phyloP scores from a whole-genome alignment of 2,113 vertebrate species.

The Oreochromis spilurus region DNA sequence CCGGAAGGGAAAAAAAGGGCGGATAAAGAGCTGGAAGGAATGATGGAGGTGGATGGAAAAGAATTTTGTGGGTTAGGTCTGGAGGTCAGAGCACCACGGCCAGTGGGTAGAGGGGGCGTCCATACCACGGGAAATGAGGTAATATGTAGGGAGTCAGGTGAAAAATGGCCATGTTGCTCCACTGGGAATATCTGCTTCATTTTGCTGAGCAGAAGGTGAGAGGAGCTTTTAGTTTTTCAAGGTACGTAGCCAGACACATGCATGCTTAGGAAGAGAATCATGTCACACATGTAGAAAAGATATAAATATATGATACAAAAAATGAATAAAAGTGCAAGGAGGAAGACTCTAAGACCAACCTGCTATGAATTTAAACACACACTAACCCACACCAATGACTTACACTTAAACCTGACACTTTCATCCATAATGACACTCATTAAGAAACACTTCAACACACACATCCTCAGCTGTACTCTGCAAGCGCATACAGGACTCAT shows the following conservation, averaged over 20 bases:
- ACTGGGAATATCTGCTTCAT: background rate
- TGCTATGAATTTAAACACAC: background rate
- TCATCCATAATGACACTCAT: background rate
- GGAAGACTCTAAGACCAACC: background rate
- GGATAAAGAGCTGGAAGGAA: constrained; percentile 19
- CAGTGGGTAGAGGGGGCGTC: constrained; percentile 1
- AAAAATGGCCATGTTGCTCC: constrained; percentile 47
- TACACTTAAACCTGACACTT: background rate
- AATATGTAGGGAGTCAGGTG: constrained; percentile 49
- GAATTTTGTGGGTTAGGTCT: constrained; percentile 15
- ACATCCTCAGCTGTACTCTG: background rate
- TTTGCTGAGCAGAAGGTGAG: background rate
- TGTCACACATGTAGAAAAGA: background rate
- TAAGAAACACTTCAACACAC: background rate
- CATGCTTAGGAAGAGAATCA: background rate
- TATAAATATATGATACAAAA: background rate
- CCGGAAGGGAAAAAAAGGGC: background rate
- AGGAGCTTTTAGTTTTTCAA: background rate
- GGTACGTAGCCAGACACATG: background rate
- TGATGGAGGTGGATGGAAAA: constrained; percentile 28
- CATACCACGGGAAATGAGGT: constrained; percentile 38
- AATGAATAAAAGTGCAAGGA: background rate
- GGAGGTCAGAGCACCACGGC: constrained; percentile 36
- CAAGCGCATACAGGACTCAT: background rate
- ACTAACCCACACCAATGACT: background rate